A percentile compares a stretch with the other conserved stretches of the same genome.
Evolutionary conservation across 1,140 invertebrate genomes (phyloP).

Genomic region (Macrobrachium nipponense): DNA sequence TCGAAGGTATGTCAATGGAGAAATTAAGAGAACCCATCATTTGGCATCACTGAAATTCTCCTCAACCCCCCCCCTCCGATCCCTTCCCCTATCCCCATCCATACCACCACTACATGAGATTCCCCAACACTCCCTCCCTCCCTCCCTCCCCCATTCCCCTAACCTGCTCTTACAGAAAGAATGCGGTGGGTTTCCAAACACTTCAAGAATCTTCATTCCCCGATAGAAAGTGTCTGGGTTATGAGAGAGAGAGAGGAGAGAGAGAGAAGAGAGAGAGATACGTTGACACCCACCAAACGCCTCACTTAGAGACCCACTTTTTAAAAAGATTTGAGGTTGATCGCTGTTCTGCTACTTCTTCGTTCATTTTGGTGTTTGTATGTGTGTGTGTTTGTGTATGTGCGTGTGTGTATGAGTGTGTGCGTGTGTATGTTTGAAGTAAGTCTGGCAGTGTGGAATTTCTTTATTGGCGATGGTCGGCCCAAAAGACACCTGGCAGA

Average conservation of each 20-base stretch:
- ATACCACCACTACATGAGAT: no score
- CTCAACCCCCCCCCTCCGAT: no score
- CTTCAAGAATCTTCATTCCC: slow-evolving; percentile 14
- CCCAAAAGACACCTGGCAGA: background rate
- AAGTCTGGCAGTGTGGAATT: background rate
- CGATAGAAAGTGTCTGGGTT: slow-evolving; percentile 6
- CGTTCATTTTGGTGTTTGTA: no score
- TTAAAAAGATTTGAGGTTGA: background rate
- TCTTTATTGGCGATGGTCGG: background rate
- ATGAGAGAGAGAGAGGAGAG: background rate
- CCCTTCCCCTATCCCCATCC: no score
- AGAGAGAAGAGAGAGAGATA: slow-evolving; percentile 12
- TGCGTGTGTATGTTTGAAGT: background rate
- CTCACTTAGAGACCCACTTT: background rate
- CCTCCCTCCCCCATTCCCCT: background rate
- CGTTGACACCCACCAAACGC: background rate
- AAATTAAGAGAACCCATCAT: slow-evolving; percentile 4
- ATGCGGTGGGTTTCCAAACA: slow-evolving; percentile 12
- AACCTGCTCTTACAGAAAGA: slow-evolving; percentile 27
- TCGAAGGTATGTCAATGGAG: background rate
- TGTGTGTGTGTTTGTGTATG: no score
- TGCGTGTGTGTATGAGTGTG: no score
- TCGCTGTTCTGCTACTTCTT: no score
- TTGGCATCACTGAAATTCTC: slow-evolving; percentile 17
- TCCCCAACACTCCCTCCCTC: no score